phyloP scores from a whole-genome alignment of 1,140 invertebrate species.

The Bombus polaris region DNA sequence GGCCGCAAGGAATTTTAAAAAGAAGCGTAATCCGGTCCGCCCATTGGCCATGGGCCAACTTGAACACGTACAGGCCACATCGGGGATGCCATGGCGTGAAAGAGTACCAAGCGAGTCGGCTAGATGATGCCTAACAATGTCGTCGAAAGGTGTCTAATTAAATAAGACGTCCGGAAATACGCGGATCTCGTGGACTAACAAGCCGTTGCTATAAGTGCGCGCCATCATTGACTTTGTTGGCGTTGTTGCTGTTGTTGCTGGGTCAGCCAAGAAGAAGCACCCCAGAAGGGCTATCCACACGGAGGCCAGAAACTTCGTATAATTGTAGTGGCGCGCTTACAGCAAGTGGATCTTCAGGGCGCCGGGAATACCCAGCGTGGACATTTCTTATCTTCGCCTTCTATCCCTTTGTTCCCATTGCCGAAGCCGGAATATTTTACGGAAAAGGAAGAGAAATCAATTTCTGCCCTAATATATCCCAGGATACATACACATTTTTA shows the following conservation, averaged over 20 bases:
- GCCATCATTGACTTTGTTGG: conserved; percentile 59
- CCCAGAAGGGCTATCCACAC: conserved; percentile 71
- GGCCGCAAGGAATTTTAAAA: conserved; percentile 48
- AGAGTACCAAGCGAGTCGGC: conserved; percentile 68
- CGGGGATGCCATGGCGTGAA: conserved; percentile 41
- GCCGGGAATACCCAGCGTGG: neutral
- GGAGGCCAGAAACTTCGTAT: conserved; percentile 70
- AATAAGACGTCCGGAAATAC: conserved; percentile 79
- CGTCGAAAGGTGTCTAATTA: conserved; percentile 80
- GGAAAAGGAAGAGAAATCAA: neutral
- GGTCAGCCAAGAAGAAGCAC: conserved; percentile 71
- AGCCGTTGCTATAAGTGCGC: conserved; percentile 68
- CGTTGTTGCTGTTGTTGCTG: conserved; percentile 64
- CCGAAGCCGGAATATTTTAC: neutral
- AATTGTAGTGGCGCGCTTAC: conserved; percentile 77
- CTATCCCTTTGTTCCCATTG: neutral
- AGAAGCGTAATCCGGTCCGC: conserved; percentile 69
- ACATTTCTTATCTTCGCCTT: conserved; percentile 7
- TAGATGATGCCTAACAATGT: conserved; percentile 78
- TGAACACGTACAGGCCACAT: conserved; percentile 76
- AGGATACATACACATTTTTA: neutral
- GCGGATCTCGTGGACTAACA: conserved; percentile 73
- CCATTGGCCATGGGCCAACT: conserved; percentile 77
- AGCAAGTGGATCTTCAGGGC: conserved; percentile 32
- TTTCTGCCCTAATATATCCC: neutral